Evolutionary conservation across 2,113 vertebrate species (phyloP).

Genomic region (Heptranchias perlo): DNA sequence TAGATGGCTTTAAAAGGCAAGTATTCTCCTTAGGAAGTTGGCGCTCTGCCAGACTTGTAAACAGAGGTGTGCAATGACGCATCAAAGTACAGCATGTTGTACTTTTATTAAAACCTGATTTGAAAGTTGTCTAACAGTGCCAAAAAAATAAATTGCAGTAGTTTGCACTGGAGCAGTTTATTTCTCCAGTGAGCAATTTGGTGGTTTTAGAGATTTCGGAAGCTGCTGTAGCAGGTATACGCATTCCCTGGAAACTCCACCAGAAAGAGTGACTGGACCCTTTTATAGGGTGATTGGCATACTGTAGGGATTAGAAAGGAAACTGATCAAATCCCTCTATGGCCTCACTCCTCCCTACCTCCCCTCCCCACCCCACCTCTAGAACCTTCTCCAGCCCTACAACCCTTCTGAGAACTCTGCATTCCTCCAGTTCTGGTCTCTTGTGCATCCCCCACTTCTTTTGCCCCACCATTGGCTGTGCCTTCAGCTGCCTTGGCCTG

Average conservation of each 20-base stretch:
- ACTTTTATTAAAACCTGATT: slow-evolving; percentile 26
- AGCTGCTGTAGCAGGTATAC: too few relatives aligned
- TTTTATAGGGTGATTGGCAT: not conserved
- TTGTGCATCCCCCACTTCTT: not conserved
- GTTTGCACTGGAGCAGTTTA: not conserved
- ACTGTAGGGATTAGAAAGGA: not conserved
- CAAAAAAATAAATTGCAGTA: not conserved
- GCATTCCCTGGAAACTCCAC: not conserved
- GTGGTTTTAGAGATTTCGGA: not conserved
- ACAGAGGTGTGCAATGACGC: slow-evolving; percentile 18
- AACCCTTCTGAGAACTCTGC: not conserved
- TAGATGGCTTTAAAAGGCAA: slow-evolving; percentile 12
- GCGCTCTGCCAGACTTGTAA: not conserved
- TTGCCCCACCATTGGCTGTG: not conserved
- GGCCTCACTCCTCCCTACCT: not conserved
- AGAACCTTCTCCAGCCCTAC: not conserved
- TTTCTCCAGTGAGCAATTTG: not conserved
- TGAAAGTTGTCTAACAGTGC: not conserved
- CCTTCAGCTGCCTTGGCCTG: not conserved
- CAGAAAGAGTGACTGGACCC: not conserved
- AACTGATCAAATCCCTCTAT: not conserved
- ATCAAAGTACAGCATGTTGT: slow-evolving; percentile 24
- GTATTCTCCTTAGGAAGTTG: not conserved
- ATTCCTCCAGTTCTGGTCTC: not conserved
- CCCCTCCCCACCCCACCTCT: too few relatives aligned